Evolutionary conservation across 2,113 vertebrate genomes (phyloP).

Genomic region (Eleginops maclovinus): DNA sequence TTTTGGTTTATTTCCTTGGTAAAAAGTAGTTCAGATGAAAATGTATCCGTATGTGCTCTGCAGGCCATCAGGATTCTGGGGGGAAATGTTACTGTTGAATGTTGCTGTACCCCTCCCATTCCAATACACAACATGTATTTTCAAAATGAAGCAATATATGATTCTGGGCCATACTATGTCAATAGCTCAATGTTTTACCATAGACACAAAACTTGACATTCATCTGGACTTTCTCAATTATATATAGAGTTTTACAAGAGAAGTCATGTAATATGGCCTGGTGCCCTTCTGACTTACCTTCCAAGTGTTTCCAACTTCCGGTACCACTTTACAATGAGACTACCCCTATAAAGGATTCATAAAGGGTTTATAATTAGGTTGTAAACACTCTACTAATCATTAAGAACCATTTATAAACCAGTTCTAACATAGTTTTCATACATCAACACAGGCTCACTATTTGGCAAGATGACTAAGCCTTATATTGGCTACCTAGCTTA

Average conservation of each 20-base stretch:
- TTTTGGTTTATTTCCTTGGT: background rate
- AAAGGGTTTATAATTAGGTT: too few species aligned
- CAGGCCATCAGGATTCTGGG: slow-evolving; percentile 1
- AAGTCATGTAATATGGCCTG: background rate
- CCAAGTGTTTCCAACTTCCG: too few species aligned
- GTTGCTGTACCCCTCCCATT: background rate
- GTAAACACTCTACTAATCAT: too few species aligned
- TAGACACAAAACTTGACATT: background rate
- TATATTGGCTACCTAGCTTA: too few species aligned
- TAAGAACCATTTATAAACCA: too few species aligned
- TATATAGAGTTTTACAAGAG: background rate
- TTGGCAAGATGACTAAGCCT: too few species aligned
- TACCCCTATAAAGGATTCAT: too few species aligned
- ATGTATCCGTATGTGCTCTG: background rate
- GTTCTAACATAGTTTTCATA: too few species aligned
- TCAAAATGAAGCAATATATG: background rate
- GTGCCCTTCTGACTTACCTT: too few species aligned
- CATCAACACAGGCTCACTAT: too few species aligned
- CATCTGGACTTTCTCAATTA: background rate
- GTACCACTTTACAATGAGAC: too few species aligned
- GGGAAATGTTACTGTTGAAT: background rate
- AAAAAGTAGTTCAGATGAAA: slow-evolving; percentile 1
- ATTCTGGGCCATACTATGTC: background rate
- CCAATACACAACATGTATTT: background rate
- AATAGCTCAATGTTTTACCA: background rate